A percentile compares a stretch with the other conserved stretches of the same genome.
Conservation (phyloP, 2,113 vertebrate species). For the Macroglossus sobrinus region DNA sequence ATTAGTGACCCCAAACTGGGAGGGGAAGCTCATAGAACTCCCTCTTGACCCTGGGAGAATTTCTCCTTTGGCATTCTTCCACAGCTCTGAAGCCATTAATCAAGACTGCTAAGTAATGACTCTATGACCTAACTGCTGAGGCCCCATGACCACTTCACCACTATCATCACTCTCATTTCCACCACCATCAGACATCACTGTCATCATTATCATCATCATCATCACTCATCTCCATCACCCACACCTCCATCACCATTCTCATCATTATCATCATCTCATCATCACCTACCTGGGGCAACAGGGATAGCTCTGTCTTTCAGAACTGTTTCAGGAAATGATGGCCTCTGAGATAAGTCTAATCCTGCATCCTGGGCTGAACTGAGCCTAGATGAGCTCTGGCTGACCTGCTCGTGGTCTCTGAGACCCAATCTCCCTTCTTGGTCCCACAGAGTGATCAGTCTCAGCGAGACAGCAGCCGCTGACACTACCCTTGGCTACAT, state of each 20-base stretch:
- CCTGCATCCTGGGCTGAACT: neutral
- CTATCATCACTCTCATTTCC: neutral
- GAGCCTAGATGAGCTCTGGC: neutral
- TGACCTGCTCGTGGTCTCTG: neutral
- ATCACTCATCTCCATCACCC: neutral
- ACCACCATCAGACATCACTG: too few species aligned
- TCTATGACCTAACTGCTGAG: neutral
- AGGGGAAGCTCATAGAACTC: neutral
- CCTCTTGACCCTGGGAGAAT: neutral
- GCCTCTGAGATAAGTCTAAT: neutral
- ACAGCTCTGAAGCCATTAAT: neutral
- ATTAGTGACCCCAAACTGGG: neutral
- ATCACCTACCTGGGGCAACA: neutral
- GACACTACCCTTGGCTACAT: constrained; percentile 93
- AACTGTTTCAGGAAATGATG: neutral
- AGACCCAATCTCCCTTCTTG: neutral
- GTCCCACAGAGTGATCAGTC: constrained; percentile 86
- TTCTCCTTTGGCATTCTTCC: neutral
- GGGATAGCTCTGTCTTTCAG: neutral
- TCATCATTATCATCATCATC: neutral
- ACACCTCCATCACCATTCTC: neutral
- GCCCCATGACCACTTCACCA: neutral
- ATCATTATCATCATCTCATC: neutral
- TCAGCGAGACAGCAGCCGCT: constrained; percentile 91
- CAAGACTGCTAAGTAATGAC: neutral